These are phyloP conservation scores for Orgyia antiqua DNA, from an alignment of 2,888 invertebrate genomes.

Conservation along the genomic window DNA sequence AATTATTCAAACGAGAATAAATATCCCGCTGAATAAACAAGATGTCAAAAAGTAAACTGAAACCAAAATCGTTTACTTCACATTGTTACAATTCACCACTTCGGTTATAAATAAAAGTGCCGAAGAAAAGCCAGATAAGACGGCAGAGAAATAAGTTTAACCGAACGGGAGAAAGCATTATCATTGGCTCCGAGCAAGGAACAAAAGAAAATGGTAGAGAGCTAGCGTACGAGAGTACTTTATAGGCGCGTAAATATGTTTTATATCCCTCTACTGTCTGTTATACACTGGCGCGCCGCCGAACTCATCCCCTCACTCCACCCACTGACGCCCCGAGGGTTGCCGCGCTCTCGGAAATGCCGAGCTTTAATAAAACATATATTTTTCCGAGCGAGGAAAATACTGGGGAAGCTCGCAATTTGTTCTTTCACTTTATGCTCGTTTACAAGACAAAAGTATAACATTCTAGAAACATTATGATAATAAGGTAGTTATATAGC, in stretches of 20 bases:
- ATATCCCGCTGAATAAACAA: conserved; percentile 35
- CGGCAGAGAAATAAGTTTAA: conserved; percentile 75
- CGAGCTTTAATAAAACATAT: conserved; percentile 79
- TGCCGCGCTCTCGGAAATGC: conserved; percentile 76
- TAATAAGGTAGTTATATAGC: conserved; percentile 70
- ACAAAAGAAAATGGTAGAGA: conserved; percentile 77
- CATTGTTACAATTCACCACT: conserved; percentile 61
- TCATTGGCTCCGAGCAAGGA: conserved; percentile 75
- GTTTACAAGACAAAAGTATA: conserved; percentile 79
- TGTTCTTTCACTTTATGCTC: conserved; percentile 79
- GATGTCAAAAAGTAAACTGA: conserved; percentile 52
- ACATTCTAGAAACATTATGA: conserved; percentile 76
- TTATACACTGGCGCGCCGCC: conserved; percentile 74
- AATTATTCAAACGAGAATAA: conserved; percentile 25
- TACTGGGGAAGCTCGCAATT: conserved; percentile 79
- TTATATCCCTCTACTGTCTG: conserved; percentile 78
- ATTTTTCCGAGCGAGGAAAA: conserved; percentile 79
- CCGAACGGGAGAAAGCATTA: conserved; percentile 75
- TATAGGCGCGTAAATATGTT: conserved; percentile 79
- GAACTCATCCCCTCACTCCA: conserved; percentile 41
- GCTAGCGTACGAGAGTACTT: conserved; percentile 77
- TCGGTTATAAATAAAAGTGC: conserved; percentile 71
- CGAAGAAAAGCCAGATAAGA: conserved; percentile 74
- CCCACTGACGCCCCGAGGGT: conserved; percentile 59
- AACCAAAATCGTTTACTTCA: conserved; percentile 59